phyloP scores from a whole-genome alignment of 2,113 vertebrate species.

The Sitta europaea region DNA sequence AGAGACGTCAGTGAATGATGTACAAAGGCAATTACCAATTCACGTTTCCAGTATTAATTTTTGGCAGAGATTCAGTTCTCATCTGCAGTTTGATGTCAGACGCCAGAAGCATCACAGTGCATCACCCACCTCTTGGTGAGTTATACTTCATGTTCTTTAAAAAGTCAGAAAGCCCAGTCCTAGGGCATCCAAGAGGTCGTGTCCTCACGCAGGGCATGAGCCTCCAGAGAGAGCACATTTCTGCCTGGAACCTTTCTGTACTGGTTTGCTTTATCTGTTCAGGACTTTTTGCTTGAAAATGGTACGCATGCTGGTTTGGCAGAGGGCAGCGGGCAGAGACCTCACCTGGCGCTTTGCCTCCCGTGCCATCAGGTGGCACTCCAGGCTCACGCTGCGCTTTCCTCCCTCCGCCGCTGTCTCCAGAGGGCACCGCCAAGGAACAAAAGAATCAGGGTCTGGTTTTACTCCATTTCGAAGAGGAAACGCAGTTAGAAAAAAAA shows the following conservation, averaged over 20 bases:
- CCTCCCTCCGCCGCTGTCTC: neutral
- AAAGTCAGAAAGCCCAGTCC: neutral
- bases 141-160: neutral
- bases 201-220: accelerated
- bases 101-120: neutral
- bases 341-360: neutral
- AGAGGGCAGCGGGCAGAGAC: neutral
- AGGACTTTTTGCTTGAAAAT: neutral
- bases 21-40: neutral
- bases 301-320: neutral
- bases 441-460: neutral
- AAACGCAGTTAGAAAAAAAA: neutral
- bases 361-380: slow-evolving; percentile 24
- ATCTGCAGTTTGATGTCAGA: neutral
- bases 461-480: neutral
- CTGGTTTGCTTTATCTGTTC: accelerated
- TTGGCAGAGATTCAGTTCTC: neutral
- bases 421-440: neutral
- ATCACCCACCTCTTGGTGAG: neutral
- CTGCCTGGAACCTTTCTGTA: neutral
- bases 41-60: neutral
- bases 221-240: neutral
- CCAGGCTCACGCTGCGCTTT: neutral
- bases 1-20: neutral
- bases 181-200: accelerated